A percentile compares a stretch with the other conserved stretches of the same genome.
Evolutionary conservation across 2,888 invertebrate genomes (phyloP).

Genomic region (Epistrophe eligans): DNA sequence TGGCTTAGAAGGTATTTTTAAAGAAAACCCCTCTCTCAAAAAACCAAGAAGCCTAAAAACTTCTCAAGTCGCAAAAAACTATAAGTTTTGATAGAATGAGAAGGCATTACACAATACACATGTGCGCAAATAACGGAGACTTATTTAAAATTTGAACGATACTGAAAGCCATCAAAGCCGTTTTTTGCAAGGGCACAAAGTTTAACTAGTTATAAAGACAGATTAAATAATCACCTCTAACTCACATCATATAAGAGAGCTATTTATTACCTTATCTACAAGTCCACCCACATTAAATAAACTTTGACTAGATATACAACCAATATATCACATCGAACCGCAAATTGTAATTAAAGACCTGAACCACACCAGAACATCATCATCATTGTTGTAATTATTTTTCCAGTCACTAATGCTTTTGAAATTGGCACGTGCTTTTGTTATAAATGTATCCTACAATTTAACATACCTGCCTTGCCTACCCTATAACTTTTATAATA

Average conservation of each 20-base stretch:
- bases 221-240: background rate
- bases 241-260: background rate
- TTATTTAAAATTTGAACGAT: too few relatives aligned
- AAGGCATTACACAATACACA: too few relatives aligned
- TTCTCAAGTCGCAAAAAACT: too few relatives aligned
- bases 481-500: background rate
- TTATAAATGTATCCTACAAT: background rate
- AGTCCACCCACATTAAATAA: background rate
- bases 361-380: conserved; percentile 19
- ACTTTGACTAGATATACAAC: background rate
- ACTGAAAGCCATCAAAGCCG: too few relatives aligned
- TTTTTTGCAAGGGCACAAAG: too few relatives aligned
- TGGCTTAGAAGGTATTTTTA: too few relatives aligned
- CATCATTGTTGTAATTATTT: conserved; percentile 11
- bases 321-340: conserved; percentile 1
- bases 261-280: background rate
- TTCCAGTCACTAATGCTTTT: background rate
- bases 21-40: too few relatives aligned
- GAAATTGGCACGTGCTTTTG: conserved; percentile 12
- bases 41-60: too few relatives aligned
- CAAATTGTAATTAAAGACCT: conserved; percentile 8
- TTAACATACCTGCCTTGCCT: background rate
- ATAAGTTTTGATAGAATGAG: too few relatives aligned
- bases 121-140: too few relatives aligned
- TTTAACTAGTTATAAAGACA: too few relatives aligned